Percentiles rank a stretch among this genome's conserved stretches.
phyloP scores from a whole-genome alignment of 2,888 invertebrate genomes.

The Pseudanteris insignis region DNA sequence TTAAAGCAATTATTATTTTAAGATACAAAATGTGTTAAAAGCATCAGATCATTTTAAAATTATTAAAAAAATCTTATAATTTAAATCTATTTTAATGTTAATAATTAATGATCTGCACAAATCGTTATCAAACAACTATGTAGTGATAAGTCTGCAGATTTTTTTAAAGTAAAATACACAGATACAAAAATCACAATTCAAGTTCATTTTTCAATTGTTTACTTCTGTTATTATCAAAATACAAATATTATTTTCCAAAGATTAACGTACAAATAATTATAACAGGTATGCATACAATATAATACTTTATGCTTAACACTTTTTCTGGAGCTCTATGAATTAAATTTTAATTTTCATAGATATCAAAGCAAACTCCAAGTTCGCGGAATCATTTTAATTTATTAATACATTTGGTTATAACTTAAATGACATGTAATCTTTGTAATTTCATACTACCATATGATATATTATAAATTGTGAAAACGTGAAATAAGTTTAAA shows the following conservation, averaged over 20 bases:
- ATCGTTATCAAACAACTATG: no score
- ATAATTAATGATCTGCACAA: no score
- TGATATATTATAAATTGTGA: conserved; percentile 8
- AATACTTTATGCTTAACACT: conserved; percentile 22
- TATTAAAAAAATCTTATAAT: no score
- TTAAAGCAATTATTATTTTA: no score
- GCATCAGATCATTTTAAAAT: no score
- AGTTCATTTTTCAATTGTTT: conserved; percentile 34
- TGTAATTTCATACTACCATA: conserved; percentile 5
- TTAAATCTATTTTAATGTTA: no score
- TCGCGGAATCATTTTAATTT: conserved; percentile 3
- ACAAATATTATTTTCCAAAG: conserved; percentile 60
- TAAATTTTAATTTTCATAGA: conserved; percentile 9
- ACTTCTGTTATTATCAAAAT: conserved; percentile 62
- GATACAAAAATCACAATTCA: no score
- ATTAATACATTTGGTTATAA: neutral
- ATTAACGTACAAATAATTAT: conserved; percentile 26
- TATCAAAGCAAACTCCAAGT: conserved; percentile 1
- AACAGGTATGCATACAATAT: conserved; percentile 16
- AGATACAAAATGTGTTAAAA: no score
- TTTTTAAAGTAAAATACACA: no score
- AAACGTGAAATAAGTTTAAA: no score
- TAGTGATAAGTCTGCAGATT: no score
- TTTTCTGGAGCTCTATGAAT: conserved; percentile 17
- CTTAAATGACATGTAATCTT: conserved; percentile 2